Percentiles rank a stretch among this genome's conserved stretches.
Evolutionary conservation across 2,888 invertebrate species (phyloP).

Genomic region (Caenorhabditis sp.): DNA sequence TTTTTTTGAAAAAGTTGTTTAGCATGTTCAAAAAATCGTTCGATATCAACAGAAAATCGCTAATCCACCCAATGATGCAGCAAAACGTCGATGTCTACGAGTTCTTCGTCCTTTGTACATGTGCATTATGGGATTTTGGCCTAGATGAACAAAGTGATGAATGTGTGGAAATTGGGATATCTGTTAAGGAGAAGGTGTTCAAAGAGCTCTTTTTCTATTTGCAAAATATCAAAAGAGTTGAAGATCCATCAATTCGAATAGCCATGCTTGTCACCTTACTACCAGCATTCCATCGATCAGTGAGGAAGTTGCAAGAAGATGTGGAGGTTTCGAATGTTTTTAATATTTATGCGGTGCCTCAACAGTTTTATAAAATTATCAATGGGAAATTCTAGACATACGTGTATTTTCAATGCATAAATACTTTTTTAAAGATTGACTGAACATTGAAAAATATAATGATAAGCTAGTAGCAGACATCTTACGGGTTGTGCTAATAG

Average conservation of each 20-base stretch:
- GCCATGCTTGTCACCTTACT: too few species aligned
- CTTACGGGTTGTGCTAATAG: too few species aligned
- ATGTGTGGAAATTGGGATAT: conserved; percentile 15
- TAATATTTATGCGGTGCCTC: too few species aligned
- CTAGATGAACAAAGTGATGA: conserved; percentile 22
- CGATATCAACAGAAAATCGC: conserved; percentile 16
- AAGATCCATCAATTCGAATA: conserved; percentile 9
- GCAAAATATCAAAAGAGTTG: conserved; percentile 7
- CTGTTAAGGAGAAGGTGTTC: conserved; percentile 20
- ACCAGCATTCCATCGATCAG: too few species aligned
- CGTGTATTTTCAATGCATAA: too few species aligned
- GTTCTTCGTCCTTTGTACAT: conserved; percentile 23
- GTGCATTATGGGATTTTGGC: conserved; percentile 39
- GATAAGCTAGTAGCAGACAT: too few species aligned
- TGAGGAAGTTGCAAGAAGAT: too few species aligned
- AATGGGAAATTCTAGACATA: too few species aligned
- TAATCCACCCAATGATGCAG: conserved; percentile 19
- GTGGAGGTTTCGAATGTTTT: too few species aligned
- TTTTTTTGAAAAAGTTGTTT: neutral
- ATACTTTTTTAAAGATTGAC: too few species aligned
- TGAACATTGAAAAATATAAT: too few species aligned
- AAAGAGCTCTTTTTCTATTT: conserved; percentile 24
- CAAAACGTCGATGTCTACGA: conserved; percentile 31
- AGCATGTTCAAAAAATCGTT: conserved; percentile 30
- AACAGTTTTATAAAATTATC: too few species aligned